phyloP scores from a whole-genome alignment of 64 coral and sea anemone species.

The Montipora efflorescens region DNA sequence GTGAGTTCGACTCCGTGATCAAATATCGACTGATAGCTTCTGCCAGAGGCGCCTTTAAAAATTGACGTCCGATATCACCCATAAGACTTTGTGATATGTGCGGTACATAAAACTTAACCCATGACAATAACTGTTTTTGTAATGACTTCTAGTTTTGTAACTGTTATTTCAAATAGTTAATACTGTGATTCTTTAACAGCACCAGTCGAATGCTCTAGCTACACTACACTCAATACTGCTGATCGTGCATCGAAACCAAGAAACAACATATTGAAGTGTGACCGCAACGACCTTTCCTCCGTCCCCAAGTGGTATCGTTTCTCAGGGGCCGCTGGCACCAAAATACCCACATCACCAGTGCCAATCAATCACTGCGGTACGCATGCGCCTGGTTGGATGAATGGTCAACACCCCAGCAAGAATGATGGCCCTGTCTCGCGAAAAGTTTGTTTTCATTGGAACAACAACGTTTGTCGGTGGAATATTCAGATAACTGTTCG shows the following conservation, averaged over 20 bases:
- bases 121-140: no score
- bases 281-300: slow-evolving; percentile 5
- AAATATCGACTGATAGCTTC: no score
- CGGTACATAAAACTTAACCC: no score
- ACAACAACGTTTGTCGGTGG: background rate
- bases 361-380: background rate
- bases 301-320: slow-evolving; percentile 5
- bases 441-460: background rate
- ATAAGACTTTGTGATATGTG: no score
- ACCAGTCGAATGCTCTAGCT: slow-evolving; percentile 42
- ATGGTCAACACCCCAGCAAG: background rate
- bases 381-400: background rate
- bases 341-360: background rate
- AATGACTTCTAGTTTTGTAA: no score
- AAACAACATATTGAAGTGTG: slow-evolving; percentile 3
- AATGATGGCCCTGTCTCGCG: background rate
- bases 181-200: background rate
- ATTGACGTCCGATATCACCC: no score
- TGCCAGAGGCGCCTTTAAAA: no score
- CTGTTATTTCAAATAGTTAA: background rate
- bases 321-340: background rate
- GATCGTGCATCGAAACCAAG: slow-evolving; percentile 18
- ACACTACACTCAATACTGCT: slow-evolving; percentile 8
- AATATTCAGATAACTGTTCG: background rate
- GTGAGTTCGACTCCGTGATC: no score